Base-by-base conservation (phyloP, 2,797 vertebrate species). In the Mormyrops boulengeri region DNA sequence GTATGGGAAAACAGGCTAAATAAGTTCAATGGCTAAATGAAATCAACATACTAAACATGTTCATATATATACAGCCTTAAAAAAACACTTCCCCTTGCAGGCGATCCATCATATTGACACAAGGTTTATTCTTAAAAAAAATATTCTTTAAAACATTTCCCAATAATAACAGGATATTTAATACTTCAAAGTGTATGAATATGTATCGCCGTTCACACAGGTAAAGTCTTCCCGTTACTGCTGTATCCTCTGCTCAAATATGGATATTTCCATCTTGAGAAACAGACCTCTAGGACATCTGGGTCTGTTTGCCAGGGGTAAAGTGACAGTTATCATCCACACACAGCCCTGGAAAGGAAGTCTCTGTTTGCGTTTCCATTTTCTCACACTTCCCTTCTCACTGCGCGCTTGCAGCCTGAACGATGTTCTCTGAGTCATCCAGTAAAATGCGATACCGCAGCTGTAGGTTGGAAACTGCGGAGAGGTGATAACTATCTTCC, bases 311-410 rank as follows among this genome's bases (percentile, higher is more conserved):
- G 77, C 4, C 52, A 19, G 73, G 87, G 77, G 89, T 84, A 12
- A 88, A 6, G 9, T 88, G 89, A 90, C 69, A 90, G 90, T 89
- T 85, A 60, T 90, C 88, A 62, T 85, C 80, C 49, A 19, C 53
- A 88, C 87, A 60, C 41, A 60, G 87, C 34, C 19, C 62, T 34
- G 49, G 7, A 86, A 6, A 41, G 90, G 90, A 90, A 90, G 66
- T 60, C 60, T 90, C 17, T 90, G 90, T 90, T 90, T 90, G 88
- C 66, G 38, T 77, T 89, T 17, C 84, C 84, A 87, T 87, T 47
- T 60, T 57, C 88, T 88, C 53, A 85, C 19, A 53, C 38, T 85
- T 86, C 57, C 57, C 80, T 50, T 22, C n/a, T 17, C 69, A 41
- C 22, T 66, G 53, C 17, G 34, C 44, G 11, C 22, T 62, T 53